phyloP scores from a whole-genome alignment of 37 sponge, comb jelly and placozoan genomes.

The Halichondria panicea region DNA sequence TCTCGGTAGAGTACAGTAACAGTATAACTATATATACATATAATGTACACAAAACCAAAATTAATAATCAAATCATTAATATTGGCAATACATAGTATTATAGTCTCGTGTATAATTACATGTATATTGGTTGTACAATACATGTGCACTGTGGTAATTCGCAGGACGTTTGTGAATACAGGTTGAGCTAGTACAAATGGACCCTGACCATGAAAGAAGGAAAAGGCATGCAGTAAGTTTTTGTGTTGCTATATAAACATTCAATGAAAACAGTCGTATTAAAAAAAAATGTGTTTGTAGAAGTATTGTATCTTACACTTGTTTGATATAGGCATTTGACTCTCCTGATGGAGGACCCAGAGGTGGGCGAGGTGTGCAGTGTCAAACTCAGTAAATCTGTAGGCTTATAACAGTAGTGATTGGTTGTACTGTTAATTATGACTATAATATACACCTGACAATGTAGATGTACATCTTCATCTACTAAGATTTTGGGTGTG shows the following conservation, averaged over 20 bases:
- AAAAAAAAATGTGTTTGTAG: background rate
- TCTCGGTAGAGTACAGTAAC: too few relatives aligned
- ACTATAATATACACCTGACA: too few relatives aligned
- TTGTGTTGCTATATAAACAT: background rate
- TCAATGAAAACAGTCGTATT: background rate
- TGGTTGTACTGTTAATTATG: background rate
- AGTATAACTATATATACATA: too few relatives aligned
- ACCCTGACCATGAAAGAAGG: slow-evolving; percentile 53
- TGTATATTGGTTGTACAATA: background rate
- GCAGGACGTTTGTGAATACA: slow-evolving; percentile 14
- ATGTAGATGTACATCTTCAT: too few relatives aligned
- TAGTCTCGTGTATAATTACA: background rate
- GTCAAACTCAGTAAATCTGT: slow-evolving; percentile 39
- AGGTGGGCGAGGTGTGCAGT: slow-evolving; percentile 8
- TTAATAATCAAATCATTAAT: background rate
- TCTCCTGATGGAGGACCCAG: slow-evolving; percentile 16
- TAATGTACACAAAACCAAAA: background rate
- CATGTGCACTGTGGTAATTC: too few relatives aligned
- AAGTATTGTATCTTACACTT: background rate
- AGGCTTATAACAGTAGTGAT: too few relatives aligned
- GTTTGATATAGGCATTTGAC: background rate
- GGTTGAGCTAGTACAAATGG: slow-evolving; percentile 54
- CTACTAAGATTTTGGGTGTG: too few relatives aligned
- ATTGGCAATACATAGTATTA: background rate
- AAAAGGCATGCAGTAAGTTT: slow-evolving; percentile 47